These are phyloP conservation scores for Eupithecia centaureata DNA, from an alignment of 2,888 invertebrate genomes.

Conservation along the genomic window DNA sequence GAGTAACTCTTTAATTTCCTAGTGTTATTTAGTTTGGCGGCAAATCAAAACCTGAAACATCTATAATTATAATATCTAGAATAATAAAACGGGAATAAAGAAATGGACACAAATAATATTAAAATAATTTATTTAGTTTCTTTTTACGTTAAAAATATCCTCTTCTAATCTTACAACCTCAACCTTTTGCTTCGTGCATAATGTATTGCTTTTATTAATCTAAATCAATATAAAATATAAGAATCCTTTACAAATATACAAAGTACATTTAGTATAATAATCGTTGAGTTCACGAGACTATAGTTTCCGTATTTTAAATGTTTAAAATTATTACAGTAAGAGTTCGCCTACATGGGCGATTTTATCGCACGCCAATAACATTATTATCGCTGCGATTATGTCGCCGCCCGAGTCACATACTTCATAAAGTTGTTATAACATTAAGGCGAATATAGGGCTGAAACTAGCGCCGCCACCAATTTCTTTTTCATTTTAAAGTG, in stretches of 20 bases:
- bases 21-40: too few relatives aligned
- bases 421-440: neutral
- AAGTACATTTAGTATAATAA: slow-evolving; percentile 37
- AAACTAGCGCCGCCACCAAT: neutral
- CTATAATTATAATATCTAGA: too few relatives aligned
- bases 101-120: slow-evolving; percentile 40
- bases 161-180: slow-evolving; percentile 48
- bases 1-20: too few relatives aligned
- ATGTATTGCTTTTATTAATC: slow-evolving; percentile 29
- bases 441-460: neutral
- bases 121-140: slow-evolving; percentile 72
- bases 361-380: neutral
- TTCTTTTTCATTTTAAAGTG: neutral
- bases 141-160: slow-evolving; percentile 61
- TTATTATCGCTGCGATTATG: neutral
- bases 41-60: too few relatives aligned
- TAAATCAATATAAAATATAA: slow-evolving; percentile 45
- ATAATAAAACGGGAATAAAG: neutral
- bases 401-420: neutral
- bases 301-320: slow-evolving; percentile 4
- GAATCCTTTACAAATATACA: slow-evolving; percentile 34
- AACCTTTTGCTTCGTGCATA: slow-evolving; percentile 28
- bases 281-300: slow-evolving; percentile 41
- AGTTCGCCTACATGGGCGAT: neutral
- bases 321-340: neutral